Evolutionary conservation across 2,113 vertebrate genomes (phyloP).

Genomic region (Ariopsis seemanni): DNA sequence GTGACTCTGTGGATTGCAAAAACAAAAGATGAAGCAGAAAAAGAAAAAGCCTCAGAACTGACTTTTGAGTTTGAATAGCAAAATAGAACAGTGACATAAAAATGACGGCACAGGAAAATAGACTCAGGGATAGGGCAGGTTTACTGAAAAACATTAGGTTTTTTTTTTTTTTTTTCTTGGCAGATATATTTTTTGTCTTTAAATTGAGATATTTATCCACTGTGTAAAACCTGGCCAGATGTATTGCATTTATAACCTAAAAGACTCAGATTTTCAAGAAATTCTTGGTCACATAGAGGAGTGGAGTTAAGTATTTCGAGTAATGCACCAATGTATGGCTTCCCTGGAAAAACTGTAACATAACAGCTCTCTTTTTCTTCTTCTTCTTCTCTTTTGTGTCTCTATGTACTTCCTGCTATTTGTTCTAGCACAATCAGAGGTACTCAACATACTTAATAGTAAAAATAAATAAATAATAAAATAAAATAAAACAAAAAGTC

Average conservation of each 20-base stretch:
- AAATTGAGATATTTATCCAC: not conserved
- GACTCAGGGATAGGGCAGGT: constrained; percentile 40
- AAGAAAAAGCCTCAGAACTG: not conserved
- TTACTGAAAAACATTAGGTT: constrained; percentile 3
- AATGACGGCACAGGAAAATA: constrained; percentile 14
- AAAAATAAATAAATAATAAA: not conserved
- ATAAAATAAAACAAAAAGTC: no score
- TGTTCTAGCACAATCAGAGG: no score
- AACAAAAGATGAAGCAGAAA: not conserved
- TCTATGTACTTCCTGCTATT: no score
- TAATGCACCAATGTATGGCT: not conserved
- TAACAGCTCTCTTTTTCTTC: not conserved
- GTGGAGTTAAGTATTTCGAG: not conserved
- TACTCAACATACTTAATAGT: not conserved
- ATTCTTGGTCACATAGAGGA: not conserved
- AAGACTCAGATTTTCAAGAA: not conserved
- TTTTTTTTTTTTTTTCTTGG: not conserved
- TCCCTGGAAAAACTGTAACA: not conserved
- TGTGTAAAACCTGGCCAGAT: not conserved
- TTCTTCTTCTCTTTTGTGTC: no score
- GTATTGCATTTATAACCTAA: not conserved
- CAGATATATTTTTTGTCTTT: not conserved
- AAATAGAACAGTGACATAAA: constrained; percentile 6
- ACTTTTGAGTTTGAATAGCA: not conserved
- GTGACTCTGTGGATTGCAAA: constrained; percentile 39